Base-by-base conservation (phyloP, 2,888 invertebrate genomes). In the Chromoteleia sp. region DNA sequence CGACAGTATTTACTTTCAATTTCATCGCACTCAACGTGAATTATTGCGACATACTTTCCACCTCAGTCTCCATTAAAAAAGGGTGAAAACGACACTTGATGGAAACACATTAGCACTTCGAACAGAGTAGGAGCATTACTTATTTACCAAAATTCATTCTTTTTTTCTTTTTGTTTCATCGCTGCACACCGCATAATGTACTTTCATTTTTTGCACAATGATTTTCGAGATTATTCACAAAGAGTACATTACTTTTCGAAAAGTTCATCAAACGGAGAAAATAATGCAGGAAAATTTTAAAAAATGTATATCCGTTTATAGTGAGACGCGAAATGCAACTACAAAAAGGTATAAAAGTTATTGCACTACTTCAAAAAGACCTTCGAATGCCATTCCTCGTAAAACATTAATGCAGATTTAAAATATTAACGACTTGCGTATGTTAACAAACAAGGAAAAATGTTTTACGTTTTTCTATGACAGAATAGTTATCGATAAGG, bases 71-170 rank as follows among this genome's bases (percentile, higher is more conserved):
- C 30, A 63, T 48, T 63, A 48, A 63, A 63, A 45, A 63, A 63
- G n/a, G 25, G 39, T 65, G 52, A 52, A 65, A 65, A 65, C 15
- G 65, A 65, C 39, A 65, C 52, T 65, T 65, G 50, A 39, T 52
- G 19, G 17, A 52, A 65, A 65, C 25, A 52, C 36, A 50, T 65
- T 50, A 65, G 15, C 30, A 63, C 21, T 33, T 50, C 6, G 33
- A 48, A 15, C 4, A 19, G 1, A 29, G 19, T 12, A 19, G 14
- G 7, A 29, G 25, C 25, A 50, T 50, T 59, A 25, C 15, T 41
- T 41, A 48, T 17, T 48, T 63, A 63, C 63, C 19, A 0, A 45
- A 33, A 63, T 48, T 19, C 19, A 21, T 50, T 36, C 50, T 63
- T 50, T 15, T 50, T 61, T 10, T 2, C 25, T 19, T 30, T 30